Conservation (phyloP, 2,113 vertebrate species). For the Clarias magur region DNA sequence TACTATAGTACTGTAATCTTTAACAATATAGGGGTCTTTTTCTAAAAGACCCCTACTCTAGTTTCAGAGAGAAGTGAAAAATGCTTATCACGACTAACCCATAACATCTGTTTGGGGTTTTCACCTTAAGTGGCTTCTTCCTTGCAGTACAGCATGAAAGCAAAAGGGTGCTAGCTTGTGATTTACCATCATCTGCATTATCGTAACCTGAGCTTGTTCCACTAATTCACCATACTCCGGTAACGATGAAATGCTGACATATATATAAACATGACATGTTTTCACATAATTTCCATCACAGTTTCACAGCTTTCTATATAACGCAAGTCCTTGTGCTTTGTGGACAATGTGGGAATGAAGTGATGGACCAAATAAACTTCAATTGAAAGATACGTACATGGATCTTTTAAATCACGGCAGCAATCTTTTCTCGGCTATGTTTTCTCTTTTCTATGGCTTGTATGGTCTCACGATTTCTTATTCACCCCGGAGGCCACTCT, state of each 20-base stretch:
- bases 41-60: neutral
- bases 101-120: neutral
- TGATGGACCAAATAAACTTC: slow-evolving; percentile 1
- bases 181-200: neutral
- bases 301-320: neutral
- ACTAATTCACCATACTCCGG: neutral
- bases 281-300: neutral
- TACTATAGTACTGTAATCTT: neutral
- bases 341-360: neutral
- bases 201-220: neutral
- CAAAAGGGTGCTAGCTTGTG: neutral
- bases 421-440: neutral
- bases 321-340: neutral
- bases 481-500: neutral
- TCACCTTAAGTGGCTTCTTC: neutral
- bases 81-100: neutral
- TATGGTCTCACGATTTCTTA: slow-evolving; percentile 7
- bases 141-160: neutral
- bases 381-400: slow-evolving; percentile 2
- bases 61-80: neutral
- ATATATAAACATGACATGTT: too few relatives aligned
- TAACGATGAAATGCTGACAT: neutral
- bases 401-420: neutral
- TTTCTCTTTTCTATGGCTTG: neutral
- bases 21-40: neutral